Percentiles rank a stretch among this genome's conserved stretches.
Evolutionary conservation across 2,797 vertebrate species (phyloP).

Genomic region (Schizopygopsis malacanthus): DNA sequence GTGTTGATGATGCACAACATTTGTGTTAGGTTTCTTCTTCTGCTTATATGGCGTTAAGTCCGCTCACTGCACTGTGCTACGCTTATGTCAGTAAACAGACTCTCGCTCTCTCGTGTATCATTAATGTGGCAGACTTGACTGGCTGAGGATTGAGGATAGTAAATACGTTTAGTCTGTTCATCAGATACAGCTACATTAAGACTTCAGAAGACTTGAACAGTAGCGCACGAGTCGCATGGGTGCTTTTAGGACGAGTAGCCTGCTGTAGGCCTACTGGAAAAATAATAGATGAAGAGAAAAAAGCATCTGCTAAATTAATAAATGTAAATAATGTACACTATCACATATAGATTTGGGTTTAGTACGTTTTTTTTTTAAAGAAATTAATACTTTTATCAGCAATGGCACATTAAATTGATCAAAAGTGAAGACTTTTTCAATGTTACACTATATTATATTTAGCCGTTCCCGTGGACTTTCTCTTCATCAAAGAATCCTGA

Average conservation of each 20-base stretch:
- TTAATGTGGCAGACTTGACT: background rate
- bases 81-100: constrained; percentile 5
- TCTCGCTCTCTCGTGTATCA: background rate
- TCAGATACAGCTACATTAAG: background rate
- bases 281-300: background rate
- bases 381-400: too few relatives aligned
- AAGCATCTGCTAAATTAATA: background rate
- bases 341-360: background rate
- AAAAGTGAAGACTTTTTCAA: too few relatives aligned
- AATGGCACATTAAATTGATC: too few relatives aligned
- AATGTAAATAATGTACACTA: background rate
- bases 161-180: background rate
- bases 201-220: background rate
- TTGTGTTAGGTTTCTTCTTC: background rate
- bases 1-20: background rate
- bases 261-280: background rate
- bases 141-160: background rate
- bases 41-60: constrained; percentile 15
- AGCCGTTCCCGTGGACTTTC: background rate
- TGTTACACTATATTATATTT: too few relatives aligned
- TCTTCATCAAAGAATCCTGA: background rate
- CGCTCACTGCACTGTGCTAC: constrained; percentile 19
- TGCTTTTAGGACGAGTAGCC: background rate
- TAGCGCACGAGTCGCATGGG: background rate
- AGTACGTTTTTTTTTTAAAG: too few relatives aligned